These are phyloP conservation scores for Rhopalosiphum nymphaeae DNA, from an alignment of 2,888 invertebrate species.

Conservation along the genomic window DNA sequence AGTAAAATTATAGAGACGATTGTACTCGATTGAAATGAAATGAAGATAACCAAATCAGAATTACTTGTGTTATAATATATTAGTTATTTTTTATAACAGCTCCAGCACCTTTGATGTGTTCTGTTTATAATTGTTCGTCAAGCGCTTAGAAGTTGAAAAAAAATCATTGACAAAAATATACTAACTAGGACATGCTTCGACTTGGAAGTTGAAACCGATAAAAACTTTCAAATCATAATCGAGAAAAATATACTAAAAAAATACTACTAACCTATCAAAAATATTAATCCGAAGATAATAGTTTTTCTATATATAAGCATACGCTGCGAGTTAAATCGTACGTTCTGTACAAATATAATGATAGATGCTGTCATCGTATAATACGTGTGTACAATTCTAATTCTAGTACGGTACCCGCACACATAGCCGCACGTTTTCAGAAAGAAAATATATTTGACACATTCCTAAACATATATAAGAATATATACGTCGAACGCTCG, in stretches of 20 bases:
- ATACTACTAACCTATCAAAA: neutral
- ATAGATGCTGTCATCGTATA: neutral
- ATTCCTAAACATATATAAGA: neutral
- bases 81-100: neutral
- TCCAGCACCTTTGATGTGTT: too few species aligned
- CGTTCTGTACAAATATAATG: neutral
- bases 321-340: neutral
- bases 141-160: neutral
- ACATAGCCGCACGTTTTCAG: neutral
- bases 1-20: neutral
- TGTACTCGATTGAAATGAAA: neutral
- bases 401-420: neutral
- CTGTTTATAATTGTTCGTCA: too few species aligned
- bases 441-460: constrained; percentile 28
- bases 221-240: neutral
- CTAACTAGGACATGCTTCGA: neutral
- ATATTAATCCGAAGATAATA: neutral
- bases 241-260: neutral
- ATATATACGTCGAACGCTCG: neutral
- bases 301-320: neutral
- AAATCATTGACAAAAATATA: neutral
- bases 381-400: neutral
- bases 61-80: neutral
- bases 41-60: neutral
- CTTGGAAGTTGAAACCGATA: neutral